Conservation (phyloP, 2,888 invertebrate genomes). For the Habroteleia sp. region DNA sequence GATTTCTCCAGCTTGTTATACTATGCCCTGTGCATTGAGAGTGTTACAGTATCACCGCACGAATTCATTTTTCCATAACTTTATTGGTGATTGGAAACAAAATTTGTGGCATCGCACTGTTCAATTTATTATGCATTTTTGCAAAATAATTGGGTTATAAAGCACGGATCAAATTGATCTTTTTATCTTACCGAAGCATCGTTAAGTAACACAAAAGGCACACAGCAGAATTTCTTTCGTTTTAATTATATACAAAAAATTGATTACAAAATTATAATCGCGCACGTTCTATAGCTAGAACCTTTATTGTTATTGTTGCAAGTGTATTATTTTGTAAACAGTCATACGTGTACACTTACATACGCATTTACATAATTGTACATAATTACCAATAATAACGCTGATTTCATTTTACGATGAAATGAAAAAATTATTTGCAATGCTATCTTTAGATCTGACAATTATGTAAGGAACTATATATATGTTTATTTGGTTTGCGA, state of each 20-base stretch:
- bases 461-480: conserved; percentile 29
- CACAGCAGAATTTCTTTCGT: neutral
- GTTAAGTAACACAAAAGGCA: conserved; percentile 1
- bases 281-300: conserved; percentile 2
- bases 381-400: conserved; percentile 45
- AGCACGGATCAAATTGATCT: too few relatives aligned
- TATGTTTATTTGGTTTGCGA: conserved; percentile 30
- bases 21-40: conserved; percentile 10
- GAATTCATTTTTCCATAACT: conserved; percentile 30
- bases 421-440: conserved; percentile 30
- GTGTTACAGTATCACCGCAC: conserved; percentile 31
- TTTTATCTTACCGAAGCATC: too few relatives aligned
- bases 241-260: neutral
- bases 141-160: conserved; percentile 14
- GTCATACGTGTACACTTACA: conserved; percentile 11
- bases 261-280: conserved; percentile 8
- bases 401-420: conserved; percentile 39
- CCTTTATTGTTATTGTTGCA: conserved; percentile 5
- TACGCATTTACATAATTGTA: conserved; percentile 41
- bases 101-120: conserved; percentile 13
- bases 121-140: conserved; percentile 11
- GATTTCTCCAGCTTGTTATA: conserved; percentile 56
- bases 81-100: conserved; percentile 21
- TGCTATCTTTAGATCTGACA: conserved; percentile 37
- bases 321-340: conserved; percentile 6